These are phyloP conservation scores for Chironomus tentans DNA, from an alignment of 2,888 invertebrate genomes.

Conservation along the genomic window DNA sequence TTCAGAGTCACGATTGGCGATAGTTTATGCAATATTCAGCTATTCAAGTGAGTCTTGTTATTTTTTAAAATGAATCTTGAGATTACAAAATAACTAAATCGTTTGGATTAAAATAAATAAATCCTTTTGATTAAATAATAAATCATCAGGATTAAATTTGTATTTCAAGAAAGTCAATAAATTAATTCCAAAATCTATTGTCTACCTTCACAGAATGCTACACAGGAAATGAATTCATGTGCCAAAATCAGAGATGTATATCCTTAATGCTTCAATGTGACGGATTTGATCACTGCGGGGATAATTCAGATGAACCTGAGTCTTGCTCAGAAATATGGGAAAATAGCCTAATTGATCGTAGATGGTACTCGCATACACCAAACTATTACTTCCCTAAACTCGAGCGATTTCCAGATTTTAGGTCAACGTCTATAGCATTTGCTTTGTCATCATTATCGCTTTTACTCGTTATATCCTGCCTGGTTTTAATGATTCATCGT, in stretches of 20 bases:
- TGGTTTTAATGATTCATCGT: slow-evolving; percentile 54
- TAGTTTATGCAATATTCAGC: slow-evolving; percentile 61
- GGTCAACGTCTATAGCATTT: slow-evolving; percentile 56
- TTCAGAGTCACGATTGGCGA: slow-evolving; percentile 52
- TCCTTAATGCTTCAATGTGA: slow-evolving; percentile 59
- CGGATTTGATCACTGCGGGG: slow-evolving; percentile 68
- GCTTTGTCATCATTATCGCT: slow-evolving; percentile 53
- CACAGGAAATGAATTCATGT: slow-evolving; percentile 57
- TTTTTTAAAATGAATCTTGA: no score
- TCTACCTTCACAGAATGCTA: slow-evolving; percentile 50
- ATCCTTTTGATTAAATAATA: background rate
- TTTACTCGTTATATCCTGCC: slow-evolving; percentile 51
- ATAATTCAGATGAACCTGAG: slow-evolving; percentile 57
- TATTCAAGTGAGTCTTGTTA: slow-evolving; percentile 51
- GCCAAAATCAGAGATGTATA: slow-evolving; percentile 62
- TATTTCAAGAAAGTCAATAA: background rate
- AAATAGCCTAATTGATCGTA: slow-evolving; percentile 45
- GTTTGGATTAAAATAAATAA: no score
- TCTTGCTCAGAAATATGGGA: slow-evolving; percentile 53
- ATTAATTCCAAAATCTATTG: background rate
- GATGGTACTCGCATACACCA: slow-evolving; percentile 57
- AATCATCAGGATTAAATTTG: background rate
- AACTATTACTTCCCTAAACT: slow-evolving; percentile 65
- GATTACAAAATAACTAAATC: no score
- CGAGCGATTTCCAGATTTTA: slow-evolving; percentile 54